A percentile compares a stretch with the other conserved stretches of the same genome.
Evolutionary conservation across 2,797 vertebrate species (phyloP).

Genomic region (Premnoplex brunnescens): DNA sequence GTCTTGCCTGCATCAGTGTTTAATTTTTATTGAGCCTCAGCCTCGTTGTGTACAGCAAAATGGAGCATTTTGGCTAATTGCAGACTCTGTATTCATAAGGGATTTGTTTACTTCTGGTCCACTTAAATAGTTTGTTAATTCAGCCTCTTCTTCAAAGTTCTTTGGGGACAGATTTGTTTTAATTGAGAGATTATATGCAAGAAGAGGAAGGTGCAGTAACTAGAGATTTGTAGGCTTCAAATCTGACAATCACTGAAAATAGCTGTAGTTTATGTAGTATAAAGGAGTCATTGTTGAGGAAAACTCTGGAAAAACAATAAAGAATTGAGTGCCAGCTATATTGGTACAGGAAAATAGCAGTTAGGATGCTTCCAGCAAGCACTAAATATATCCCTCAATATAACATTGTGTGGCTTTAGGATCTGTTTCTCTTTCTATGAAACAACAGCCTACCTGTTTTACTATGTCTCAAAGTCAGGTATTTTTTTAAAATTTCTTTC

Average conservation of each 20-base stretch:
- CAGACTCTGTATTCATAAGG: background rate
- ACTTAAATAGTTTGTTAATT: slow-evolving; percentile 46
- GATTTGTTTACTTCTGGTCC: slow-evolving; percentile 12
- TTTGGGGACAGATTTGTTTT: slow-evolving; percentile 39
- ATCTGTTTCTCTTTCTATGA: background rate
- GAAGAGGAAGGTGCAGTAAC: background rate
- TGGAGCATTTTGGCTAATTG: slow-evolving; percentile 3
- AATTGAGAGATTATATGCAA: slow-evolving; percentile 13
- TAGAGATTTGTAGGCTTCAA: slow-evolving; percentile 9
- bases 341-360: background rate
- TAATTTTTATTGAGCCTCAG: background rate
- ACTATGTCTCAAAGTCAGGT: background rate
- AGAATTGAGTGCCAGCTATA: background rate
- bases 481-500: background rate
- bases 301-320: slow-evolving; percentile 2
- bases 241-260: slow-evolving; percentile 12
- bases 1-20: slow-evolving; percentile 1
- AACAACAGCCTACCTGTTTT: background rate
- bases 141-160: background rate
- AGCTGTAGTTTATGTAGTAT: background rate
- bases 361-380: slow-evolving; percentile 15
- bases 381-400: background rate
- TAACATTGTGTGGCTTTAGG: background rate
- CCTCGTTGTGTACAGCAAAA: background rate
- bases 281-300: background rate